Conservation (phyloP, 2,797 vertebrate species). For the Lepus townsendii region DNA sequence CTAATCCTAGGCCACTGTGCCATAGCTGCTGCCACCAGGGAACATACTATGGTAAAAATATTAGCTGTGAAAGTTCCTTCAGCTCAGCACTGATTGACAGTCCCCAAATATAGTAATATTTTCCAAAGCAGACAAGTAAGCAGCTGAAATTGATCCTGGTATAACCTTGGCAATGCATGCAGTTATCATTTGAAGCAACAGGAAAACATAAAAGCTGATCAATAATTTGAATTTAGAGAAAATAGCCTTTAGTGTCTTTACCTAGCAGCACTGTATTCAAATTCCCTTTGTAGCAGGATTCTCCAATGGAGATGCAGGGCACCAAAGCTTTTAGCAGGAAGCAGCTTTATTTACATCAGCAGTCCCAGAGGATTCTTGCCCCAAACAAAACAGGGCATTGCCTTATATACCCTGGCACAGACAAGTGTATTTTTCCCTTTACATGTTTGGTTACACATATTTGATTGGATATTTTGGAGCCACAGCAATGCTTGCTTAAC, state of each 20-base stretch:
- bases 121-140: not conserved
- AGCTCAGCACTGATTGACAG: not conserved
- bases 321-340: too few relatives aligned
- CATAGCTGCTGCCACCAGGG: not conserved
- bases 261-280: constrained; percentile 74
- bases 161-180: constrained; percentile 63
- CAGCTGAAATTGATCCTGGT: constrained; percentile 14
- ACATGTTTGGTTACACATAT: too few relatives aligned
- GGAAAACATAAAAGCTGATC: constrained; percentile 66
- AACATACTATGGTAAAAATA: not conserved
- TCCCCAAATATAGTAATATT: not conserved
- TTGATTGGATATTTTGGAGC: too few relatives aligned
- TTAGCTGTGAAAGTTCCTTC: not conserved
- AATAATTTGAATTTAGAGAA: constrained; percentile 82
- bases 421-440: too few relatives aligned
- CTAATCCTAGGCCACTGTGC: not conserved
- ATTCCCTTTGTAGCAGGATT: constrained; percentile 62
- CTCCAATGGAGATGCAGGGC: too few relatives aligned
- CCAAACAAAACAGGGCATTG: too few relatives aligned
- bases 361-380: too few relatives aligned
- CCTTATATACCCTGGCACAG: too few relatives aligned
- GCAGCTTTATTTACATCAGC: too few relatives aligned
- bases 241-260: constrained; percentile 74
- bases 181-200: constrained; percentile 72
- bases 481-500: too few relatives aligned